Evolutionary conservation across 1,140 invertebrate genomes (phyloP), one percentile per base, ranked within the genome.

Genomic region (Ceratoteleas bidentatus): DNA sequence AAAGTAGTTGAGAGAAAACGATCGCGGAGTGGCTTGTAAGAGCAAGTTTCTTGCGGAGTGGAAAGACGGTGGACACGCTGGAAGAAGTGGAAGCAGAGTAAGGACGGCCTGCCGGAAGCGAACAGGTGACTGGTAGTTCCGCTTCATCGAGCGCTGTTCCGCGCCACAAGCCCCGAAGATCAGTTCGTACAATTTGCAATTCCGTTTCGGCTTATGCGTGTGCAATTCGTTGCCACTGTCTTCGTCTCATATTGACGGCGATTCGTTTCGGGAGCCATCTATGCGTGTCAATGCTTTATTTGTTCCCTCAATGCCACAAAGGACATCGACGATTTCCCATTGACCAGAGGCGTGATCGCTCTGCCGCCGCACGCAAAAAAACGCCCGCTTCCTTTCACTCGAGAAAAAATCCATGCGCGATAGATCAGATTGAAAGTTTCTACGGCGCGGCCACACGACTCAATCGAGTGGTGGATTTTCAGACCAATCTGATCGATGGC

Each of bases 51-150:
- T 72, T 74, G 56, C 50, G 14, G 33, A 79, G 38, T 50, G 56
- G 52, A 72, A 76, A 82, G 77, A 72, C 73, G 65, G 49, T 78
- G 75, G 82, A 86, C 79, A 85, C 74, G 66, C 84, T 80, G 84
- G 81, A 80, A 79, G 82, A 75, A 79, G 75, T 70, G 66, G 76
- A 82, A 84, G 83, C 78, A 76, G 68, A 74, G 80, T 78, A 61
- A 84, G 81, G 77, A 86, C 81, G 81, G 85, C 85, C 87, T 90
- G 90, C 90, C 90, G 90, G 90, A 91, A 91, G 88, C 87, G 87
- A 90, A 87, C 90, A 92, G 90, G 90, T 91, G 90, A 91, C 89
- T 88, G 87, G 90, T 88, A 90, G 91, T 91, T 92, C 90, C 88
- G 88, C 91, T 90, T 88, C 85, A 91, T 91, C 89, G 91, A 88